These are phyloP conservation scores for Pipistrellus nathusii DNA, from an alignment of 2,797 vertebrate genomes.

Conservation along the genomic window DNA sequence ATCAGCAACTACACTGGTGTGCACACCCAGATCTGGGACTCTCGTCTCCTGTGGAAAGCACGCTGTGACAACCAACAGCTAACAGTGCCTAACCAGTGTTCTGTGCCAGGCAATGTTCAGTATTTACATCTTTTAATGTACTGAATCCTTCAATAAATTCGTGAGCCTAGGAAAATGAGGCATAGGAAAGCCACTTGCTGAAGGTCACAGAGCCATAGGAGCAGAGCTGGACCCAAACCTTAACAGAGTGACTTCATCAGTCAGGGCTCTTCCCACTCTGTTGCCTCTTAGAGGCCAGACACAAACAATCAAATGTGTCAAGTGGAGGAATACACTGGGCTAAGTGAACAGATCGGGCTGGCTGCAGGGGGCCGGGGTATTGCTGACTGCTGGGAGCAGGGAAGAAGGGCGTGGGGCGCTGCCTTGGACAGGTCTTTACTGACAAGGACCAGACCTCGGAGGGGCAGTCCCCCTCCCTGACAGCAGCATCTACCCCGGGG, in stretches of 20 bases:
- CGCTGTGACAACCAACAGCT: not conserved
- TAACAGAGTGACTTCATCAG: not conserved
- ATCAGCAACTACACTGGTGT: not conserved
- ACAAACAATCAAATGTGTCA: not conserved
- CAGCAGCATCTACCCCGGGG: not conserved
- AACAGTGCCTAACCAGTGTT: not conserved
- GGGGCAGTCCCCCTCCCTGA: not conserved
- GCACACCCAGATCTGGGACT: not conserved
- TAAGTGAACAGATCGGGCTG: not conserved
- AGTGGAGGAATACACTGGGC: not conserved
- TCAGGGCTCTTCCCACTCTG: not conserved
- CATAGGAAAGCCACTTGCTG: not conserved
- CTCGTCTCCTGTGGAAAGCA: not conserved
- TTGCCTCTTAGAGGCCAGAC: not conserved
- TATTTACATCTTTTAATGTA: not conserved
- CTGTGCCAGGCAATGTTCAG: not conserved
- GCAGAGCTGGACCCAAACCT: not conserved
- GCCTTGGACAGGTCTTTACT: not conserved
- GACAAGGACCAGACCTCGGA: not conserved
- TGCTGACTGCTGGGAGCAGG: not conserved
- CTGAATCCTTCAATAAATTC: not conserved
- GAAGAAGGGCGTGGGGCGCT: not conserved
- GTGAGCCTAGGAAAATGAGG: not conserved
- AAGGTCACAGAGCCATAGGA: not conserved
- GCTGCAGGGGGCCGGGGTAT: not conserved